Evolutionary conservation across 1,140 invertebrate genomes (phyloP), one percentile per base, ranked within the genome.

Genomic region (Penaeus vannamei): DNA sequence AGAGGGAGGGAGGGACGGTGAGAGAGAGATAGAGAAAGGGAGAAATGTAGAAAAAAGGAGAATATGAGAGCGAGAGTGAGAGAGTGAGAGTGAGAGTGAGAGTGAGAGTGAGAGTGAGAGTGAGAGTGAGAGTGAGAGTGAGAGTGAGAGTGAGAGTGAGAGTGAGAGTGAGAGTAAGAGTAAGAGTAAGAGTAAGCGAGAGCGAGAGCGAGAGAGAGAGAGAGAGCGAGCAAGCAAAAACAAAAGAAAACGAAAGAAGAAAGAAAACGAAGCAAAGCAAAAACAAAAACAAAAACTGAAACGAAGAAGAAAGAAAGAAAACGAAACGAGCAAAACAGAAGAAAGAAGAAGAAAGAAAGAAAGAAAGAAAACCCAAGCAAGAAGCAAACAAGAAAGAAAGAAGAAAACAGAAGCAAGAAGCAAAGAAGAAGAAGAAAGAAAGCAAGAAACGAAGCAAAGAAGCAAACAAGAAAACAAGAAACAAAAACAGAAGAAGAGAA

Each of bases 81-180:
- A n/a, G n/a, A n/a, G n/a, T n/a, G n/a, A n/a, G n/a, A n/a, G n/a
- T n/a, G n/a, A n/a, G n/a, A n/a, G 53, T 32, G 53, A 46, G 53
- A 46, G 53, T 32, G 53, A 46, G 53, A 46, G 53, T 32, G 53
- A 46, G 53, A 46, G 53, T 32, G 53, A 46, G 53, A 46, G 53
- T 32, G 53, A 46, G 53, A 46, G 53, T 32, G 53, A 46, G 53
- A 46, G 53, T 32, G 53, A 46, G 53, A 46, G 53, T n/a, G 76
- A 79, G 76, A 77, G 76, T 42, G 76, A 77, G 76, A 77, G 76
- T 42, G 76, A 77, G 76, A 77, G 76, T 42, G 76, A 77, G 76
- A 29, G 76, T 29, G 69, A 32, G 69, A 29, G 69, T 76, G 69
- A 29, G 69, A 29, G 69, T 76, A 8, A 29, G 69, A 29, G 69